A percentile compares a stretch with the other conserved stretches of the same genome.
Conservation (phyloP, 2,797 vertebrate genomes). For the Anabas testudineus region DNA sequence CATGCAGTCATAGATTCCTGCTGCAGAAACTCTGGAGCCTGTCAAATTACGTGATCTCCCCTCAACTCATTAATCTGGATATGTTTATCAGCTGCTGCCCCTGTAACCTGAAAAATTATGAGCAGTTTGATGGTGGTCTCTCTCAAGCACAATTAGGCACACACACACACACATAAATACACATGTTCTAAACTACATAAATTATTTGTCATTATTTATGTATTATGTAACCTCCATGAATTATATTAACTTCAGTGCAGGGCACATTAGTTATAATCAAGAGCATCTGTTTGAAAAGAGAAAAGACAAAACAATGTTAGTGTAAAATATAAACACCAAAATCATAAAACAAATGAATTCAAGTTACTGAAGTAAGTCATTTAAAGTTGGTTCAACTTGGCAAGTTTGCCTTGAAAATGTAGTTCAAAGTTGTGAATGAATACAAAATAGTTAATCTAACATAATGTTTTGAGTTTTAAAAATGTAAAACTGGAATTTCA, state of each 20-base stretch:
- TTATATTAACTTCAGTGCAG: background rate
- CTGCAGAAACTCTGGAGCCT: too few relatives aligned
- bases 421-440: too few relatives aligned
- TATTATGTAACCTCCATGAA: background rate
- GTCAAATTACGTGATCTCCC: conserved; percentile 3
- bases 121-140: conserved; percentile 1
- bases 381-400: too few relatives aligned
- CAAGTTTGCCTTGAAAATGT: too few relatives aligned
- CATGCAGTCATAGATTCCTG: conserved; percentile 3
- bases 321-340: background rate
- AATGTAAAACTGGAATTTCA: too few relatives aligned
- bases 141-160: background rate
- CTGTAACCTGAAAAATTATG: conserved; percentile 23
- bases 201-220: background rate
- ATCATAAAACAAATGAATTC: too few relatives aligned
- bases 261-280: background rate
- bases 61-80: conserved; percentile 25
- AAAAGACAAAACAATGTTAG: conserved; percentile 9
- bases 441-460: background rate
- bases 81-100: conserved; percentile 17
- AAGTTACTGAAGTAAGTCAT: too few relatives aligned
- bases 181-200: background rate
- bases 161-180: conserved; percentile 1
- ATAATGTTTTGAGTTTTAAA: too few relatives aligned
- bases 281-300: conserved; percentile 22